Percentiles rank a stretch among this genome's conserved stretches.
These are phyloP conservation scores for Serranus cabrilla DNA, from an alignment of 2,797 vertebrate genomes.

Conservation along the genomic window DNA sequence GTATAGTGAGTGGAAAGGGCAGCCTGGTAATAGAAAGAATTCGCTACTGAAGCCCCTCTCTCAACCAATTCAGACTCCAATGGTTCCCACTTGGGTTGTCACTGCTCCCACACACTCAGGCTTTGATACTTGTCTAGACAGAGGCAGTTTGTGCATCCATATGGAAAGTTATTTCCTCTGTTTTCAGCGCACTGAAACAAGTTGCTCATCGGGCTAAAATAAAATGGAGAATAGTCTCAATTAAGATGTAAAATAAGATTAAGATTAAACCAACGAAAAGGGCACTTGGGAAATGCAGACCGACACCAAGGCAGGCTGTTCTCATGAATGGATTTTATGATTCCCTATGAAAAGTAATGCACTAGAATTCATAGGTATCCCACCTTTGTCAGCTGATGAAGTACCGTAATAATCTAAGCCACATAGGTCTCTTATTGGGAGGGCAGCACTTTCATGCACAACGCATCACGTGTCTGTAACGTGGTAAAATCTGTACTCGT, in stretches of 20 bases:
- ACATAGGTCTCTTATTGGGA: no score
- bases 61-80: constrained; percentile 27
- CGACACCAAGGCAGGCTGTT: no score
- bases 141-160: constrained; percentile 31
- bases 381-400: no score
- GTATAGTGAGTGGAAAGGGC: constrained; percentile 50
- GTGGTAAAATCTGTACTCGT: no score
- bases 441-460: no score
- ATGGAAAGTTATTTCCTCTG: constrained; percentile 17
- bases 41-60: constrained; percentile 50
- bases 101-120: constrained; percentile 29
- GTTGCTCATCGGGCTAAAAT: neutral
- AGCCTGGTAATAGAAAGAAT: constrained; percentile 52
- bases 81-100: constrained; percentile 32
- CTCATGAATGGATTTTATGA: no score
- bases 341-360: no score
- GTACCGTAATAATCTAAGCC: no score
- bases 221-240: neutral
- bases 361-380: no score
- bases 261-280: no score
- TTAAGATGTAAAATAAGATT: neutral
- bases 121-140: constrained; percentile 45
- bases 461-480: no score
- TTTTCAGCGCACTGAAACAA: constrained; percentile 2
- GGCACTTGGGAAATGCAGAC: no score